A percentile compares a stretch with the other conserved stretches of the same genome.
Conservation (phyloP, 2,113 vertebrate species). For the Corythoichthys intestinalis region DNA sequence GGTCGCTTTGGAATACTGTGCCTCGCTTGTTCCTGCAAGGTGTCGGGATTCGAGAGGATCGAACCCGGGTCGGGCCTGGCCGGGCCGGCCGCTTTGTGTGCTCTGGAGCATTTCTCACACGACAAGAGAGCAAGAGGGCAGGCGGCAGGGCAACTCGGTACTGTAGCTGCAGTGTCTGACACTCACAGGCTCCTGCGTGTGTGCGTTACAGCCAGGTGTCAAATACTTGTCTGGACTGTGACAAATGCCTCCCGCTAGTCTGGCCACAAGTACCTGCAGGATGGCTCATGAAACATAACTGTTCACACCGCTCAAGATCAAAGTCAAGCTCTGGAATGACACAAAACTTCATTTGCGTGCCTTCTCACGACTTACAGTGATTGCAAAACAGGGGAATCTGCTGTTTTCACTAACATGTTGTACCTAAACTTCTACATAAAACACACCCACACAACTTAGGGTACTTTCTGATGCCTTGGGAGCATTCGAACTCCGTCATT, state of each 20-base stretch:
- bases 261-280: slow-evolving; percentile 50
- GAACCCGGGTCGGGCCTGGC: slow-evolving; percentile 3
- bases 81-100: slow-evolving; percentile 16
- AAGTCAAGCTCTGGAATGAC: slow-evolving; percentile 19
- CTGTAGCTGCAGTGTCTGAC: slow-evolving; percentile 63
- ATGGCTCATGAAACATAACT: slow-evolving; percentile 47
- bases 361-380: neutral
- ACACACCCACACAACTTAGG: neutral
- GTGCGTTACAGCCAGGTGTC: slow-evolving; percentile 64
- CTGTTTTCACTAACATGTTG: neutral
- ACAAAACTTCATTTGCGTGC: neutral
- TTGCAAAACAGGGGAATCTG: neutral
- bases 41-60: slow-evolving; percentile 37
- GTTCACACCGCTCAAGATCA: slow-evolving; percentile 50
- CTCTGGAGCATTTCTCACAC: slow-evolving; percentile 50
- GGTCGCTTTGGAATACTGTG: slow-evolving; percentile 17
- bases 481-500: slow-evolving; percentile 2
- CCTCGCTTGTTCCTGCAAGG: slow-evolving; percentile 44
- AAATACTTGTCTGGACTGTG: slow-evolving; percentile 73
- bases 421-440: neutral
- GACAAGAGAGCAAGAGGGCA: slow-evolving; percentile 50
- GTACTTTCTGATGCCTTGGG: neutral
- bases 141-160: slow-evolving; percentile 32
- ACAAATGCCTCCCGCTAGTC: slow-evolving; percentile 66
- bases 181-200: slow-evolving; percentile 43